A percentile compares a stretch with the other conserved stretches of the same genome.
Evolutionary conservation across 2,797 vertebrate genomes (phyloP).

Genomic region (Staurois parvus): DNA sequence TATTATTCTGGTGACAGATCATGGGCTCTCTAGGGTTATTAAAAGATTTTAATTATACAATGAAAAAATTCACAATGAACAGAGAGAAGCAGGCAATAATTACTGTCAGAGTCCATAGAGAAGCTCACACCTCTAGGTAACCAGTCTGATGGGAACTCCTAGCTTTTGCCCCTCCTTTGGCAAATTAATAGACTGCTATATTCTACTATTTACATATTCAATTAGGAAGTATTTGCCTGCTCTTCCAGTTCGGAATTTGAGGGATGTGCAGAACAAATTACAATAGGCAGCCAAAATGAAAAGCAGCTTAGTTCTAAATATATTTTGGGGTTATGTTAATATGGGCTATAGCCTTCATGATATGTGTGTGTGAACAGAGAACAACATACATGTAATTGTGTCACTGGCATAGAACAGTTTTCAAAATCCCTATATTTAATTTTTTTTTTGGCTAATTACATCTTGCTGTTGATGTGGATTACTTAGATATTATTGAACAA

Average conservation of each 20-base stretch:
- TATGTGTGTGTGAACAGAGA: neutral
- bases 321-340: neutral
- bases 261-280: neutral
- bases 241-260: neutral
- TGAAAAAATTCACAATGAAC: slow-evolving; percentile 41
- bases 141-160: slow-evolving; percentile 26
- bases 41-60: slow-evolving; percentile 56
- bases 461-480: neutral
- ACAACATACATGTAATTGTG: neutral
- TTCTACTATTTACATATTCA: slow-evolving; percentile 9
- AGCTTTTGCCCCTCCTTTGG: neutral
- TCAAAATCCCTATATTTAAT: neutral
- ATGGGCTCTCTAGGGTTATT: slow-evolving; percentile 8
- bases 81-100: slow-evolving; percentile 40
- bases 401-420: neutral
- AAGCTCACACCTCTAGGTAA: slow-evolving; percentile 56
- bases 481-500: neutral
- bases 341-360: neutral
- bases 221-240: neutral
- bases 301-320: neutral
- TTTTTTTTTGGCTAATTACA: neutral
- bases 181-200: slow-evolving; percentile 15
- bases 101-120: slow-evolving; percentile 54
- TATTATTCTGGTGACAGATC: no score
- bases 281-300: neutral